Evolutionary conservation across 2,888 invertebrate genomes (phyloP), one percentile per base, ranked within the genome.

Genomic region (Gastrophysa polygoni): DNA sequence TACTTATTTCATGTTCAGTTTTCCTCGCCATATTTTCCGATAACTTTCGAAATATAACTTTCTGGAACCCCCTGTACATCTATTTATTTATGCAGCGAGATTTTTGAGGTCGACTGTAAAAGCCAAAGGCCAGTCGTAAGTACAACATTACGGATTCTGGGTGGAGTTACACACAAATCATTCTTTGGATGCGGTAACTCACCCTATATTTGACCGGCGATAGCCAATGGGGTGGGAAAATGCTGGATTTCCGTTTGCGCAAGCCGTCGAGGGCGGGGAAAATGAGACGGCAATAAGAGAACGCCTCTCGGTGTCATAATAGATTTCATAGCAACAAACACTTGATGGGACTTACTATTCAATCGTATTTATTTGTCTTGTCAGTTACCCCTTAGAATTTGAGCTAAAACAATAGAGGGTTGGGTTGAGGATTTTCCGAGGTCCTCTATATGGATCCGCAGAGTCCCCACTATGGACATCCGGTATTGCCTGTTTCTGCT

Each of bases 401-500:
- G 54, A 56, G 29, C 49, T 21, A 28, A 16, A 34, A 34, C 38
- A 55, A 48, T 59, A 48, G 7, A 55, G n/a, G n/a, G 32, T 47
- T 49, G n/a, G n/a, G n/a, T 29, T 55, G 43, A 34, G 38, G 43
- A 43, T 60, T 66, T 64, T 50, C 29, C 11, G 14, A 14, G 38
- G 38, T 62, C 38, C 52, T 14, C 29, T 43, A 51, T 44, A 76
- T 75, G 75, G 72, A 74, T 59, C 48, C 66, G 21, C 64, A 69
- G 57, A 71, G 67, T 66, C 57, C 71, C 44, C 64, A 68, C 51
- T 76, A 73, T 54, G 74, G 68, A 56, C 68, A 64, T 70, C 68
- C 72, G 18, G 60, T 74, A 38, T 70, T 79, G 63, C 78, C 78
- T 8, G 76, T 80, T 59, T 78, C 80, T 6, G 83, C 87, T 0